Evolutionary conservation across 2,888 invertebrate genomes (phyloP), one percentile per base, ranked within the genome.

Genomic region (Bhutanitis thaidina): DNA sequence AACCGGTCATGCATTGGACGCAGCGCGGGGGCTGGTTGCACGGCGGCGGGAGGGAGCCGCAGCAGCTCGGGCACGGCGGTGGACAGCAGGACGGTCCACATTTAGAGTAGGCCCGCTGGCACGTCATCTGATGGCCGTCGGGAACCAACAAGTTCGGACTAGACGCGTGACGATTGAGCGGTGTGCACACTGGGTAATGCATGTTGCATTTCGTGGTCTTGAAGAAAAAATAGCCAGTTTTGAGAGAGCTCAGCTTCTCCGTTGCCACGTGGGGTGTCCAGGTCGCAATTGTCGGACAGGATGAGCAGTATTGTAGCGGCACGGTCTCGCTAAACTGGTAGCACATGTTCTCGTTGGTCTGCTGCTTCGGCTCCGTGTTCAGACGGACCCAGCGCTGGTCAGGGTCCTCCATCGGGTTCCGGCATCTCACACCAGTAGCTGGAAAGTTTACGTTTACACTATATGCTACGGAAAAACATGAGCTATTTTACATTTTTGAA

Each of bases 1-100:
- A 85, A 1, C 85, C 84, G 5, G 78, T 77, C 80, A 84, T 81
- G 56, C 77, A 79, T 38, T 83, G 81, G 4, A 83, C 43, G 56
- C 85, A 84, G n/a, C 59, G 64, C 0, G 85, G 74, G 0, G 81
- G 77, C 0, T 61, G 60, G 52, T 80, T 77, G 54, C 81, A 78
- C 0, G 83, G 83, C 0, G 82, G 81, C 0, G 84, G 85, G 0
- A 83, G 67, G 43, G 73, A 75, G 38, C 61, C 59, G 41, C 74
- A 75, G 13, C 75, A 73, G 0, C 62, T 52, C 3, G 67, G 48
- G 12, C 74, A 61, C n/a, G 75, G 72, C 40, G 76, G 72, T 45
- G 71, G 71, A 0, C 68, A 61, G 49, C 65, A 67, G 3, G 61
- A 57, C n/a, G n/a, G n/a, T n/a, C n/a, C n/a, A n/a, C n/a, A n/a